A percentile compares a stretch with the other conserved stretches of the same genome.
Evolutionary conservation across 2,797 vertebrate genomes (phyloP).

Genomic region (Tokudaia tokunoshimensis): DNA sequence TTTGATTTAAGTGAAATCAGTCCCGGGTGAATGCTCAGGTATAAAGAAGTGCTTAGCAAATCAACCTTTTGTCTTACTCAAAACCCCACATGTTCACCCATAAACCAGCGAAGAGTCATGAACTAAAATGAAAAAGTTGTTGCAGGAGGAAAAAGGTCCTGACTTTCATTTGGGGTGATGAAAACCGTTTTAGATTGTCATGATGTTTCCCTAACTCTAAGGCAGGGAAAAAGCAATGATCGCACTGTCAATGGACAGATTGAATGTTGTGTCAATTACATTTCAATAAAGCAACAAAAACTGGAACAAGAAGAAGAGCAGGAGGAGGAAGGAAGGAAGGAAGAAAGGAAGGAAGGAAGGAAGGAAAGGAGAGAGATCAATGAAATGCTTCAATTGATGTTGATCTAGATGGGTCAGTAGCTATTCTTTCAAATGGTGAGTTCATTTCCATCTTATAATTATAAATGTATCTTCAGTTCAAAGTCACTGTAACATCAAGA

Average conservation of each 20-base stretch:
- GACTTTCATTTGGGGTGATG: not conserved
- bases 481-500: not conserved
- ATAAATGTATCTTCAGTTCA: conserved; percentile 47
- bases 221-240: not conserved
- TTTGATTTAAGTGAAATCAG: not conserved
- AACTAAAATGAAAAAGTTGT: not conserved
- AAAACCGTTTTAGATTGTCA: conserved; percentile 7
- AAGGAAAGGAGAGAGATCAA: not conserved
- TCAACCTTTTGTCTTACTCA: not conserved
- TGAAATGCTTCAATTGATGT: conserved; percentile 9
- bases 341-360: no score
- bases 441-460: not conserved
- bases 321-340: no score
- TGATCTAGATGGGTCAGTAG: not conserved
- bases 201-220: not conserved
- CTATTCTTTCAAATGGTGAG: conserved; percentile 28
- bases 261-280: not conserved
- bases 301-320: not conserved
- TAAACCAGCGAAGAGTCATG: not conserved
- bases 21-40: not conserved
- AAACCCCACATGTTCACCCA: not conserved
- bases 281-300: conserved; percentile 51
- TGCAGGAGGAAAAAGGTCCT: not conserved
- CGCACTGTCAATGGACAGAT: not conserved
- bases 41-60: not conserved